Percentiles rank a stretch among this genome's conserved stretches.
These are phyloP conservation scores for Musca domestica DNA, from an alignment of 1,140 invertebrate genomes.

Conservation along the genomic window DNA sequence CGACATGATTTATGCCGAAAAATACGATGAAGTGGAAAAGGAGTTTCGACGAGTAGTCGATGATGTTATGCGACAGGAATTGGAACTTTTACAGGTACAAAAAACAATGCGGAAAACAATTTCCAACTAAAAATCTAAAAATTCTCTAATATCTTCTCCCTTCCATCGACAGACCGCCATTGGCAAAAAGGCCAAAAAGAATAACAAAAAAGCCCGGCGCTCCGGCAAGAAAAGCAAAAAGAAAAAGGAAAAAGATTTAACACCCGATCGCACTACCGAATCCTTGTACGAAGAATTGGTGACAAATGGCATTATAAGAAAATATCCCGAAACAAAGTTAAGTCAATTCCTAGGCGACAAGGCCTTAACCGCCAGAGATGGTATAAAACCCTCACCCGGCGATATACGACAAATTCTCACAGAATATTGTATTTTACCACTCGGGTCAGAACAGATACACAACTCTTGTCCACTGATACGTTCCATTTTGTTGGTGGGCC, in stretches of 20 bases:
- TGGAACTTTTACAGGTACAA: conserved; percentile 72
- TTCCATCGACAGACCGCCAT: conserved; percentile 61
- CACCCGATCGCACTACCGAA: conserved; percentile 85
- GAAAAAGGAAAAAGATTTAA: conserved; percentile 94
- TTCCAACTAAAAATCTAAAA: too few species aligned
- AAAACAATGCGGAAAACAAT: too few species aligned
- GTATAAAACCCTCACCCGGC: conserved; percentile 62
- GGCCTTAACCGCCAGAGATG: conserved; percentile 63
- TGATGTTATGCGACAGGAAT: conserved; percentile 78
- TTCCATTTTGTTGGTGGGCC: conserved; percentile 71
- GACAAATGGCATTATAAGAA: conserved; percentile 83
- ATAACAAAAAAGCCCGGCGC: conserved; percentile 73
- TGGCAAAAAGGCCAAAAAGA: conserved; percentile 75
- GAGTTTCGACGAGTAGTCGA: conserved; percentile 83
- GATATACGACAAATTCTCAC: conserved; percentile 85
- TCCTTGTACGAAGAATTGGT: conserved; percentile 91
- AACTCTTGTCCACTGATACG: conserved; percentile 77
- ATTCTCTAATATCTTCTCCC: not conserved
- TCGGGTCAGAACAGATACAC: conserved; percentile 78
- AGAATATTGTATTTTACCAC: conserved; percentile 87
- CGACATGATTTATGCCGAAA: conserved; percentile 80
- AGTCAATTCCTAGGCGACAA: conserved; percentile 79
- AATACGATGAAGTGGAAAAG: conserved; percentile 77
- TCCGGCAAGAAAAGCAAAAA: conserved; percentile 85
- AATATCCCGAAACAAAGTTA: conserved; percentile 70